A percentile compares a stretch with the other conserved stretches of the same genome.
Conservation (phyloP, 2,113 vertebrate species). For the Platanista minor region DNA sequence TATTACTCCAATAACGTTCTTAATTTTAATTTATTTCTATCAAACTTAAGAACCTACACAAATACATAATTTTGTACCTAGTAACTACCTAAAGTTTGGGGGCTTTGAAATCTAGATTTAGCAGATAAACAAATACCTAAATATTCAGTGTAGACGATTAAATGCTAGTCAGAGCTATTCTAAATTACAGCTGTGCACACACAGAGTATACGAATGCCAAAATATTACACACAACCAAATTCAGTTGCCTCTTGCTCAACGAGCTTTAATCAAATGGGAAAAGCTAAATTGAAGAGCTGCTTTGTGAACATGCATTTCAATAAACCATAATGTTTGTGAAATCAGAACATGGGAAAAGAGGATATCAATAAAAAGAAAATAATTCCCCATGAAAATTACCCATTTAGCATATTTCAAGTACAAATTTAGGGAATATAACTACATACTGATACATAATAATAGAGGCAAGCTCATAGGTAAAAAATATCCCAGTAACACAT, state of each 20-base stretch:
- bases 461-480: neutral
- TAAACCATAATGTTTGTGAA: conserved; percentile 62
- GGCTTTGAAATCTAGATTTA: neutral
- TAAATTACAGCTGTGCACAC: conserved; percentile 43
- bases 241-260: conserved; percentile 29
- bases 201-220: conserved; percentile 40
- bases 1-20: neutral
- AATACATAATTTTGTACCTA: neutral
- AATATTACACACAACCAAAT: conserved; percentile 55
- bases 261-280: conserved; percentile 66
- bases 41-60: neutral
- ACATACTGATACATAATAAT: neutral
- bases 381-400: conserved; percentile 54
- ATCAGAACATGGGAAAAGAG: conserved; percentile 41
- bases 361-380: conserved; percentile 56
- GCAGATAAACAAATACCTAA: neutral
- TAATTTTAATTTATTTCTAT: neutral
- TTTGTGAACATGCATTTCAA: conserved; percentile 60
- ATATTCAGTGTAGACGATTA: conserved; percentile 40
- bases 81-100: neutral
- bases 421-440: conserved; percentile 40
- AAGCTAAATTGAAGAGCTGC: conserved; percentile 63
- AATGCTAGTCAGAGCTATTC: conserved; percentile 44
- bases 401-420: conserved; percentile 54
- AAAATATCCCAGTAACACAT: neutral